Evolutionary conservation across 2,888 invertebrate species (phyloP), one percentile per base, ranked within the genome.

Genomic region (Andricus curvator): DNA sequence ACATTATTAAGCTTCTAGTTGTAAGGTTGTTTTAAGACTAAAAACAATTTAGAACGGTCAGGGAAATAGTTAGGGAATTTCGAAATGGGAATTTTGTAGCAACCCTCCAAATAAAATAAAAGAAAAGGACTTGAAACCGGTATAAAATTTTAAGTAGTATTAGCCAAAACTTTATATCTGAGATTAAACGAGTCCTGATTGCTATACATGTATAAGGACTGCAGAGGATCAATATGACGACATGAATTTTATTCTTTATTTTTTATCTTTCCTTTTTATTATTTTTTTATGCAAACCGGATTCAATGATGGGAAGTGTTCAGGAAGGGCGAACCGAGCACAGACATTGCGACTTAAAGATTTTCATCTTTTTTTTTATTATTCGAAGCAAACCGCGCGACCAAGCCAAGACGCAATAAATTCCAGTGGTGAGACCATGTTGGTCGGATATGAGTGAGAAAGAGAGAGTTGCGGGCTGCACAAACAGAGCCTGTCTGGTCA

Each of bases 391-490:
- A 74, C 70, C 51, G 51, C 29, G 48, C 70, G 51, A 56, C 48
- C 56, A 74, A 74, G 51, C 70, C 15, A 81, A 74, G 68, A 67
- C 44, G 64, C 62, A 44, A 74, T 56, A 37, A 22, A 56, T 70
- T 41, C 66, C 77, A 22, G 77, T 25, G 70, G 77, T 67, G 76
- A 64, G 77, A 76, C 67, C 56, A 79, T 67, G 77, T 79, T 66
- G 64, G 68, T 78, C 41, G 60, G 56, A 82, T 79, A 62, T 62
- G 62, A 62, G 62, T 62, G 25, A 62, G 22, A 13, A 62, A 62
- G 62, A 62, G 79, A 79, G 77, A 77, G 79, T 66, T 44, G 70
- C 65, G 56, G 74, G 70, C 29, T 70, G 70, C 29, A 74, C 70
- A 74, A 74, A 74, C 70, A 74, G 51, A 74, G n/a, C 48, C 70